Conservation (phyloP, 2,888 invertebrate genomes). For the Cheilosia grossa region DNA sequence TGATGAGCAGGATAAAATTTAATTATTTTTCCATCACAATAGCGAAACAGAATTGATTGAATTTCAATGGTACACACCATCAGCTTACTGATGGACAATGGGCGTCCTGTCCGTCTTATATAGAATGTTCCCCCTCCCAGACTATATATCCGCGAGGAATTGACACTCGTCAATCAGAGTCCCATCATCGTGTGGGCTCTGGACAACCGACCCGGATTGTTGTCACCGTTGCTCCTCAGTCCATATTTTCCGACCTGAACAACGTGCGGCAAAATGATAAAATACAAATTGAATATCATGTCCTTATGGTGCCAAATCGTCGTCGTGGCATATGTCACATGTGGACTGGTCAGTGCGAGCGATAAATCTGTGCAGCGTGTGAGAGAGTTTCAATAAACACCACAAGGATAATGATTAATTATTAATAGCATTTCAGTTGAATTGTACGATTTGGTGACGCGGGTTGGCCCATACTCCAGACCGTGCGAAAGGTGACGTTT, state of each 20-base stretch:
- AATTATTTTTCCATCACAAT: slow-evolving; percentile 75
- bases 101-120: slow-evolving; percentile 54
- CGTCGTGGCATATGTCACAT: slow-evolving; percentile 56
- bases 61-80: slow-evolving; percentile 67
- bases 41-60: slow-evolving; percentile 70
- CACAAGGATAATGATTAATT: slow-evolving; percentile 64
- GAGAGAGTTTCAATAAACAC: slow-evolving; percentile 58
- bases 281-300: slow-evolving; percentile 45
- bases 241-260: slow-evolving; percentile 29
- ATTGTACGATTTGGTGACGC: slow-evolving; percentile 4
- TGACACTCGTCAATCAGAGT: slow-evolving; percentile 37
- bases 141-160: background rate
- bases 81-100: slow-evolving; percentile 32
- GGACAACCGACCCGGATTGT: background rate
- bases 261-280: slow-evolving; percentile 54
- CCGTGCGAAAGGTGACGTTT: slow-evolving; percentile 14
- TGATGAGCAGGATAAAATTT: slow-evolving; percentile 69
- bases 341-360: slow-evolving; percentile 43
- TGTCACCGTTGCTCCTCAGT: slow-evolving; percentile 26
- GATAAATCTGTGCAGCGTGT: slow-evolving; percentile 47
- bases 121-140: background rate
- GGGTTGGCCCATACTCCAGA: too few relatives aligned
- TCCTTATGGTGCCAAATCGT: slow-evolving; percentile 49
- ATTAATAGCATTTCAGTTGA: slow-evolving; percentile 56
- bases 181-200: slow-evolving; percentile 1